Evolutionary conservation across 2,888 invertebrate species (phyloP).

Genomic region (Agrochola litura): DNA sequence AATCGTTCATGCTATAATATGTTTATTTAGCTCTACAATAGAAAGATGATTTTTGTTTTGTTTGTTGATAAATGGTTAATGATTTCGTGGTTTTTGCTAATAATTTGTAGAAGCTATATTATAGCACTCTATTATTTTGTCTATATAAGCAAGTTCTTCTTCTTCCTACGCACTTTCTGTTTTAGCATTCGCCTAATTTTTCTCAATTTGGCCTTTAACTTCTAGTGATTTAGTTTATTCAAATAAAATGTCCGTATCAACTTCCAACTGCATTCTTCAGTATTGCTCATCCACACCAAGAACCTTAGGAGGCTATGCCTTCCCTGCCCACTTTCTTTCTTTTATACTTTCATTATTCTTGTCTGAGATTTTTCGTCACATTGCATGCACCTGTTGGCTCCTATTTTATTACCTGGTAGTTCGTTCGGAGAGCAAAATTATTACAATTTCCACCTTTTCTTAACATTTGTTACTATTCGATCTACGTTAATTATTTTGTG

Average conservation of each 20-base stretch:
- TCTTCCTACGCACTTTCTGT: slow-evolving; percentile 13
- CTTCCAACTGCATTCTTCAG: neutral
- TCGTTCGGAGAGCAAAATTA: neutral
- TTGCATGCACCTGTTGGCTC: neutral
- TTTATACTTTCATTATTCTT: neutral
- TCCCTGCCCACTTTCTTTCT: neutral
- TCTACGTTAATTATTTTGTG: neutral
- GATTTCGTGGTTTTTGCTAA: neutral
- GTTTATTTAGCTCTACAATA: slow-evolving; percentile 30
- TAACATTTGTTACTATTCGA: neutral
- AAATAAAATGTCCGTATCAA: neutral
- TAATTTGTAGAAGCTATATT: neutral
- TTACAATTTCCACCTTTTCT: neutral
- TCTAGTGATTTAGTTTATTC: neutral
- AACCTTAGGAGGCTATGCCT: neutral
- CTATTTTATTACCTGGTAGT: no score
- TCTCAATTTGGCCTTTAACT: neutral
- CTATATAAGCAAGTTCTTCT: neutral
- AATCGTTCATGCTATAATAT: slow-evolving; percentile 13
- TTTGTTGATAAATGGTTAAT: slow-evolving; percentile 1
- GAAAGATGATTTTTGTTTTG: neutral
- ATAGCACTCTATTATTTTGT: neutral
- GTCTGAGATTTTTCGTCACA: neutral
- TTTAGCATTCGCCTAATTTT: neutral
- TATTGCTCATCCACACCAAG: neutral